Evolutionary conservation across 2,888 invertebrate genomes (phyloP).

Genomic region (Drosophila pegasa): DNA sequence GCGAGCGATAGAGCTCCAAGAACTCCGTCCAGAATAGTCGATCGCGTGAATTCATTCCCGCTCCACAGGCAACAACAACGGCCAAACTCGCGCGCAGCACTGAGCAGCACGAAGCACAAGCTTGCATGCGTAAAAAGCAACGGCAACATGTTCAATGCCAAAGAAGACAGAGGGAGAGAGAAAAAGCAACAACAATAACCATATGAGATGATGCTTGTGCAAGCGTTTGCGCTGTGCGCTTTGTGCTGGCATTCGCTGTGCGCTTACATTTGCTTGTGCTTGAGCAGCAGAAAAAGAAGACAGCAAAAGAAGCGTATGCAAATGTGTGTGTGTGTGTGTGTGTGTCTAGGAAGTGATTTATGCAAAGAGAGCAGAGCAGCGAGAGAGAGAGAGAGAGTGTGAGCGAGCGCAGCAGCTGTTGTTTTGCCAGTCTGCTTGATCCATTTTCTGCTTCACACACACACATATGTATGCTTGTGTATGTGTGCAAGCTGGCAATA

Average conservation of each 20-base stretch:
- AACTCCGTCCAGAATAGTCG: conserved; percentile 60
- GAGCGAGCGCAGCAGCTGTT: conserved; percentile 10
- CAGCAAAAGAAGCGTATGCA: conserved; percentile 5
- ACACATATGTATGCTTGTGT: background rate
- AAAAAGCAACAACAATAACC: background rate
- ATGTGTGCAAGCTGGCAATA: background rate
- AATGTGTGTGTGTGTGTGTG: conserved; percentile 1
- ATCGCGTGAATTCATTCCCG: conserved; percentile 54
- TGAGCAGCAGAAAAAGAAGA: conserved; percentile 9
- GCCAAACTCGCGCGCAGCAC: conserved; percentile 33
- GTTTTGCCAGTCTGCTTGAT: conserved; percentile 6
- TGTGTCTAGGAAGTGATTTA: conserved; percentile 10
- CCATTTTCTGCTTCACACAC: background rate
- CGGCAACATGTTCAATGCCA: conserved; percentile 7
- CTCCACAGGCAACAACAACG: background rate
- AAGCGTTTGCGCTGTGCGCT: conserved; percentile 35
- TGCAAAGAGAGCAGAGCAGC: background rate
- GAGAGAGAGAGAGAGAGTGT: background rate
- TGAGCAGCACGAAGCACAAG: conserved; percentile 44
- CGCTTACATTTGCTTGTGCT: conserved; percentile 28
- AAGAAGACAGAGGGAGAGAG: background rate
- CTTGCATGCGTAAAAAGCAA: conserved; percentile 63
- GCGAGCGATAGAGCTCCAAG: conserved; percentile 56
- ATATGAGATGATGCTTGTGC: conserved; percentile 30
- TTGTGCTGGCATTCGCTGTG: conserved; percentile 31